Evolutionary conservation across 2,888 invertebrate genomes (phyloP).

Genomic region (Dryococelus australis): DNA sequence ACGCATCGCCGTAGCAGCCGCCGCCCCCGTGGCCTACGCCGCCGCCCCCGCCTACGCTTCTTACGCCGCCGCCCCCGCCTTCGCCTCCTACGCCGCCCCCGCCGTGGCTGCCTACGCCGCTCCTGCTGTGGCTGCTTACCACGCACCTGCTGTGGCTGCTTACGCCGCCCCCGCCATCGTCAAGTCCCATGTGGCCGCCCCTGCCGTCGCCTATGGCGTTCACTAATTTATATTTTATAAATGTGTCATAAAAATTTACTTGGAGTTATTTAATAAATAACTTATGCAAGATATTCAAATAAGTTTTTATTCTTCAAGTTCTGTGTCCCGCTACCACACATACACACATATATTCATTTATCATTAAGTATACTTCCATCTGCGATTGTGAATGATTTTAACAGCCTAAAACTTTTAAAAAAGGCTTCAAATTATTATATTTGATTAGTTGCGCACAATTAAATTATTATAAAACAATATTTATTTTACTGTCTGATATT

Average conservation of each 20-base stretch:
- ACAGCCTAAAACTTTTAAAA: too few relatives aligned
- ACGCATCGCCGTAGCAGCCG: conserved; percentile 57
- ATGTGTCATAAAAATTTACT: background rate
- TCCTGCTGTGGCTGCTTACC: conserved; percentile 55
- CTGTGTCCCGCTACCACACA: too few relatives aligned
- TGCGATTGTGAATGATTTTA: too few relatives aligned
- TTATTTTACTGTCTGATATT: too few relatives aligned
- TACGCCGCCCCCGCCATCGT: conserved; percentile 28
- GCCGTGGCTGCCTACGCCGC: conserved; percentile 45
- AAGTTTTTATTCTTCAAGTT: too few relatives aligned
- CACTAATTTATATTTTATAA: background rate
- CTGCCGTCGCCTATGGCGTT: conserved; percentile 32
- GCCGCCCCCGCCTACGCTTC: conserved; percentile 54
- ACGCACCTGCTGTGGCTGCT: conserved; percentile 46
- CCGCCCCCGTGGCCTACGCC: conserved; percentile 51
- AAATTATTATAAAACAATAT: too few relatives aligned
- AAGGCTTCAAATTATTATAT: too few relatives aligned
- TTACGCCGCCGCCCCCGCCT: conserved; percentile 47
- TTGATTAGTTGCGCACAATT: too few relatives aligned
- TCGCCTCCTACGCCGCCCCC: conserved; percentile 45
- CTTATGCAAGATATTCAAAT: background rate
- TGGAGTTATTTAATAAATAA: background rate
- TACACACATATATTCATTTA: too few relatives aligned
- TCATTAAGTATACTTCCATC: too few relatives aligned
- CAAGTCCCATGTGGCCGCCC: conserved; percentile 38